Base-by-base conservation (phyloP, 2,888 invertebrate species). In the Phortica magna region DNA sequence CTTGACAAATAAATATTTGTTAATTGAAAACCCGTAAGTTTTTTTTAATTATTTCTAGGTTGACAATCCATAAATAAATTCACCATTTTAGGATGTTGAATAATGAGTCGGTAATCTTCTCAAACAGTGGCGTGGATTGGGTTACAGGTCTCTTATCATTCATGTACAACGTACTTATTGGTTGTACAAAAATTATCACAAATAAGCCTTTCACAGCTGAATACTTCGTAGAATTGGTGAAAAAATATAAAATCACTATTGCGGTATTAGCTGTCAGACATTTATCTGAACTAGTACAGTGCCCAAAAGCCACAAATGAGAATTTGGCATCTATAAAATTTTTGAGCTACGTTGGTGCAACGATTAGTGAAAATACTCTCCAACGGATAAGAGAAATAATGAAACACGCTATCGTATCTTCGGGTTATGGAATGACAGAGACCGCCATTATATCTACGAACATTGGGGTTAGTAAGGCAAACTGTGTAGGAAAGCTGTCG, bases 121-220 rank as follows among this genome's bases (percentile, higher is more conserved):
- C 81, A 14, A 73, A 81, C 17, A 88, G 85, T 71, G 80, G 84
- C 0, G 42, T 89, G 17, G 87, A 90, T 71, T 89, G 89, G 89
- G 48, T 85, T 2, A 79, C 83, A 2, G 90, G 89, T 0, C 64
- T 85, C 41, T 78, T 77, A 48, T 76, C 74, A 5, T 78, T 83
- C 12, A 75, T 86, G 12, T 65, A 79, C 4, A 79, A 80, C 59
- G 78, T 79, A 5, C 73, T 85, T 0, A 74, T 74, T 31, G 83
- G 85, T 0, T 79, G 79, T 59, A 87, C 82, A 22, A 84, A 89
- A 12, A 83, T 90, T 61, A 83, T 90, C n/a, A 83, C 83, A 7
- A 78, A 75, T 22, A 76, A 83, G 10, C 82, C 85, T 4, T 89
- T 84, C 59, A 68, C 79, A 1, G 76, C 87, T 0, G 85, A 88